Conservation (phyloP, 2,888 invertebrate genomes). For the Lysandra coridon region DNA sequence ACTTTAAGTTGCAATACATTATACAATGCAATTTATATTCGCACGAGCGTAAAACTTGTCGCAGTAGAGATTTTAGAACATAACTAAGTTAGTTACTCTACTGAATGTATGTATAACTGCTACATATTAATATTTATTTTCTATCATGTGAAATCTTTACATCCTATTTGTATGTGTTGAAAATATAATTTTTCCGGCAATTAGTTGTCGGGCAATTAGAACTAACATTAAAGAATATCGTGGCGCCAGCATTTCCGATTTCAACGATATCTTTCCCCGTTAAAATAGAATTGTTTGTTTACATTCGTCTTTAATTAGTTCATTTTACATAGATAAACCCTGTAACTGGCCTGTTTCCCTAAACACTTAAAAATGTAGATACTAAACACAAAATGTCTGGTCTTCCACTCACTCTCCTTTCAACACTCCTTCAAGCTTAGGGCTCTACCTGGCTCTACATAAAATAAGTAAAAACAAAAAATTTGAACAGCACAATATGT, state of each 20-base stretch:
- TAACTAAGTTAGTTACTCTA: background rate
- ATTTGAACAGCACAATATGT: background rate
- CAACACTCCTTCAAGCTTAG: no score
- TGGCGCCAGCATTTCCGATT: background rate
- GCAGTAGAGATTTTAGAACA: no score
- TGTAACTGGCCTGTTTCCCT: background rate
- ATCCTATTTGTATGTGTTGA: background rate
- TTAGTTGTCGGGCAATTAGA: background rate
- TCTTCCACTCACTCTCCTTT: no score
- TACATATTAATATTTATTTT: background rate
- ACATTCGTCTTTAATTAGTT: background rate
- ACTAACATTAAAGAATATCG: background rate
- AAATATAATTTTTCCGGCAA: conserved; percentile 3
- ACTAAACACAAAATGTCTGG: background rate
- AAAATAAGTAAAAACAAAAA: background rate
- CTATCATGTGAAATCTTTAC: background rate
- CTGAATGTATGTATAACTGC: no score
- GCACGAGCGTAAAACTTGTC: background rate
- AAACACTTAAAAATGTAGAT: background rate
- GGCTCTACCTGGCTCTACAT: no score
- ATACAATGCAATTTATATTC: background rate
- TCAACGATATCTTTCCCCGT: background rate
- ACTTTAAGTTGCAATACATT: background rate
- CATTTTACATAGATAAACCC: background rate
- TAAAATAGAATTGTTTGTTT: background rate